Conservation (phyloP, 2,113 vertebrate species). For the Regulus satrapa region DNA sequence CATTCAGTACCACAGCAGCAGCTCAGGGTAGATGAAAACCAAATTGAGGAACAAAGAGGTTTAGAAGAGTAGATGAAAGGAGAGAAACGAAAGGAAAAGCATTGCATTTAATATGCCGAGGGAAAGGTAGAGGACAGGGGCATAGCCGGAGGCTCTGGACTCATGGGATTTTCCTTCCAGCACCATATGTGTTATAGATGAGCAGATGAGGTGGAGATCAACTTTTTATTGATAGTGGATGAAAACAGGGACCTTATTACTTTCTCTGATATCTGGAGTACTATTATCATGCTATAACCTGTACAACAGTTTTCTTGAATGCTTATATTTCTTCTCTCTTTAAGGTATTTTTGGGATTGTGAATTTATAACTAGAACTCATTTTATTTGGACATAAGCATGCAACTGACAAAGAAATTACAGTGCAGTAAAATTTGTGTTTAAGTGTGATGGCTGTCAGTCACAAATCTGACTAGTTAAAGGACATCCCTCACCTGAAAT, state of each 20-base stretch:
- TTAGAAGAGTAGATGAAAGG: neutral
- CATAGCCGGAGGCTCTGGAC: neutral
- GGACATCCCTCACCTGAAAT: neutral
- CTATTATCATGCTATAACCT: neutral
- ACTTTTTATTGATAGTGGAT: neutral
- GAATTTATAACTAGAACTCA: neutral
- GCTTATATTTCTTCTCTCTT: neutral
- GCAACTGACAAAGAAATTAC: neutral
- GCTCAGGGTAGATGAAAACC: neutral
- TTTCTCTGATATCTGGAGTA: neutral
- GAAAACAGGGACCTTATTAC: neutral
- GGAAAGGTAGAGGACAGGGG: neutral
- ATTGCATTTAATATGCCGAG: neutral
- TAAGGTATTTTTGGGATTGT: neutral
- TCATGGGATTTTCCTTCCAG: neutral
- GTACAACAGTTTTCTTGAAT: neutral
- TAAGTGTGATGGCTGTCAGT: neutral
- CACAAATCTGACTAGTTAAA: neutral
- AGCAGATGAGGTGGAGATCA: neutral
- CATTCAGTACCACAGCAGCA: neutral
- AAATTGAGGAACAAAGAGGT: neutral
- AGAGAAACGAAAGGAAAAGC: neutral
- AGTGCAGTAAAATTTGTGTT: neutral
- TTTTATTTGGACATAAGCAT: neutral
- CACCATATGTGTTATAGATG: neutral